Base-by-base conservation (phyloP, 2,113 vertebrate genomes). In the Climacteris rufus region DNA sequence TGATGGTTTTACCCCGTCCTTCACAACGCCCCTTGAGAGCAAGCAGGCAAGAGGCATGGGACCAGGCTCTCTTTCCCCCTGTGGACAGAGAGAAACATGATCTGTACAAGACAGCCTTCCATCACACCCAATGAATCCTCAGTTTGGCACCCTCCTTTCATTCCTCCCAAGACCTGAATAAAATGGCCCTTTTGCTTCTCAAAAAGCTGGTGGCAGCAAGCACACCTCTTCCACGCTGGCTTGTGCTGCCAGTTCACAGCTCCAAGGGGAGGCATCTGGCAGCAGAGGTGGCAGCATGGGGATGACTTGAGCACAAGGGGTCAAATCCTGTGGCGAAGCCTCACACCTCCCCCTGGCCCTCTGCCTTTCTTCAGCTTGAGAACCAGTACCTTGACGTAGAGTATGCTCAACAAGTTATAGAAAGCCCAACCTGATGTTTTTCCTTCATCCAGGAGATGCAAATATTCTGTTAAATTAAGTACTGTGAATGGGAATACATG, bases 241-340 rank as follows among this genome's bases (percentile, higher is more conserved):
- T 37, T 21, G 35, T 1, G 2, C 50, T 87, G 52, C 24, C 23
- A 54, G 5, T 45, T 31, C 1, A 9, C 5, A 44, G 33, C 15
- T 87, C n/a, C 61, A 33, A 12, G n/a, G 15, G 47, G 8, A 76
- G 14, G 30, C 9, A 21, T 3, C 2, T 4, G 63, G 40, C 33
- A 83, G 70, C 1, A 2, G 17, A 54, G 11, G 15, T 28, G 9
- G 42, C 50, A 92, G 37, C 23, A 53, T 31, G 47, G 40, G 50
- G 14, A 20, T 53, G 42, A 78, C 20, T 16, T 1, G 0, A 33
- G 42, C 35, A 83, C 31, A 70, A 91, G 22, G 15, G 3, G 3
- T 8, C 3, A 3, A 31, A 9, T 64, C 21, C 33, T 0, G 1
- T 0, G 3, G 15, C 40, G 64, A 13, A 80, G 11, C 9, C 7